These are phyloP conservation scores for Sweltsa coloradensis DNA, from an alignment of 1,140 invertebrate genomes.

Conservation along the genomic window DNA sequence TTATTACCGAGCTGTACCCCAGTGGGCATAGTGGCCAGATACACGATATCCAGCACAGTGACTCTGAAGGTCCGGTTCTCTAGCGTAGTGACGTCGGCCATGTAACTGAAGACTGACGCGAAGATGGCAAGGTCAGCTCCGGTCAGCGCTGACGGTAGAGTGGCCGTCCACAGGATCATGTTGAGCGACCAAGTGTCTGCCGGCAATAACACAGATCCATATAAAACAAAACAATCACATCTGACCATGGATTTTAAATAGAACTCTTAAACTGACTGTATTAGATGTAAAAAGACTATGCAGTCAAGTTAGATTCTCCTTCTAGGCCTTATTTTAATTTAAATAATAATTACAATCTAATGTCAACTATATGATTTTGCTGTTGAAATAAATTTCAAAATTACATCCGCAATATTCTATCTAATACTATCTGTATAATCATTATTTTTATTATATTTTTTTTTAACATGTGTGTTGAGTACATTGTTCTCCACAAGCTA, in stretches of 20 bases:
- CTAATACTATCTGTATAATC: too few relatives aligned
- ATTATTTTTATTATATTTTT: too few relatives aligned
- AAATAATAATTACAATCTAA: too few relatives aligned
- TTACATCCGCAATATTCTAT: too few relatives aligned
- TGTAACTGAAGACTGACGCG: conserved; percentile 55
- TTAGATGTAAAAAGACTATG: neutral
- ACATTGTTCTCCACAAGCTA: too few relatives aligned
- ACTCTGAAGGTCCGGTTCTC: conserved; percentile 53
- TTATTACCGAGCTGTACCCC: conserved; percentile 51
- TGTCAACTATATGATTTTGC: too few relatives aligned
- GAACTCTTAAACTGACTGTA: neutral
- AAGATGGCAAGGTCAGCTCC: conserved; percentile 65
- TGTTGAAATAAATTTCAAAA: too few relatives aligned
- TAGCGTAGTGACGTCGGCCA: conserved; percentile 51
- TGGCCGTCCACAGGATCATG: conserved; percentile 56
- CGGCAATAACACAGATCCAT: too few relatives aligned
- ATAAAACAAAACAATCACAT: conserved; percentile 16
- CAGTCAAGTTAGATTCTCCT: too few relatives aligned
- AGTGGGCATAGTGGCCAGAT: conserved; percentile 58
- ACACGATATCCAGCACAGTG: conserved; percentile 56
- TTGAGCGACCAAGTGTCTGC: conserved; percentile 52
- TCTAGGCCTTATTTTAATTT: too few relatives aligned
- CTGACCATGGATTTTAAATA: neutral
- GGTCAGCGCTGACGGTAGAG: conserved; percentile 53
- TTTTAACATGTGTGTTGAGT: too few relatives aligned